Percentiles rank a stretch among this genome's conserved stretches.
Conservation (phyloP, 2,113 vertebrate genomes). For the Mormyrus lacerda region DNA sequence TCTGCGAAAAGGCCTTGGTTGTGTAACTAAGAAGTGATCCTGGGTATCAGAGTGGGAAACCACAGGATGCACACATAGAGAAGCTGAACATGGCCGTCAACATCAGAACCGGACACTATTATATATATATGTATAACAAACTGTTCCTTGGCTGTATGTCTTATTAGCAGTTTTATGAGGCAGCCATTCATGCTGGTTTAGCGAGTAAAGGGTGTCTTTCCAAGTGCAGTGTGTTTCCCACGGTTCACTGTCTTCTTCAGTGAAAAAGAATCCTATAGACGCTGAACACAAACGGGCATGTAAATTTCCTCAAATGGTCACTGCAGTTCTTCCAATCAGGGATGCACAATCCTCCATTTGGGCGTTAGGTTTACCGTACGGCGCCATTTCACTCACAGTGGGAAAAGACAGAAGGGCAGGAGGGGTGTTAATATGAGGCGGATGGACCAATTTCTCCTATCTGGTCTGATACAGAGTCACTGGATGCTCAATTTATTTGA, state of each 20-base stretch:
- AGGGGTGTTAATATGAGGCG: neutral
- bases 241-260: neutral
- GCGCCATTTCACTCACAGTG: neutral
- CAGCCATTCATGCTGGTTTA: neutral
- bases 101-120: neutral
- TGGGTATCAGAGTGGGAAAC: neutral
- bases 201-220: neutral
- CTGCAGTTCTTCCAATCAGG: neutral
- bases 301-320: neutral
- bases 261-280: neutral
- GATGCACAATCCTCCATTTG: neutral
- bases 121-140: neutral
- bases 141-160: neutral
- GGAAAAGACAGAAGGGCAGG: neutral
- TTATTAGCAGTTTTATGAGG: neutral
- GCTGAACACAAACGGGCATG: neutral
- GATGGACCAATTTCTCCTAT: neutral
- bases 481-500: neutral
- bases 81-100: neutral
- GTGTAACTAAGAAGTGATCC: neutral
- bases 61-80: neutral
- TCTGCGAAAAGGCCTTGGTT: neutral
- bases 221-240: neutral
- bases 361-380: neutral
- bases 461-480: neutral